phyloP scores from a whole-genome alignment of 1,140 invertebrate species.

The Scaptomyza hsui region DNA sequence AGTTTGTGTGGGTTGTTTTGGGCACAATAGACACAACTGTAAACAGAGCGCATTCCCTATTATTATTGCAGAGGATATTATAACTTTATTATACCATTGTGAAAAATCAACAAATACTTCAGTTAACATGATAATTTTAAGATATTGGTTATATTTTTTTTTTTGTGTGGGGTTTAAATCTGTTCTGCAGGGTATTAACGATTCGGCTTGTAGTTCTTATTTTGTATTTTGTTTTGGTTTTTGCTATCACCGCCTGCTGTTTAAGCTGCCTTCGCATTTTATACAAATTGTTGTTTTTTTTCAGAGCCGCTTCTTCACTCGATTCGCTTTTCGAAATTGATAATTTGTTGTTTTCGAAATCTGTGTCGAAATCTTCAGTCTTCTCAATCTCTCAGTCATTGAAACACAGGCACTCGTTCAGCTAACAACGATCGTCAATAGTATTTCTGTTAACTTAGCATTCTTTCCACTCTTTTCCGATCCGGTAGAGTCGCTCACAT shows the following conservation, averaged over 20 bases:
- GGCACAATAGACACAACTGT: too few relatives aligned
- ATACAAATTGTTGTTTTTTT: not conserved
- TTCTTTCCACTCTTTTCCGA: too few relatives aligned
- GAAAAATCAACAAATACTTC: too few relatives aligned
- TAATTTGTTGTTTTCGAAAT: slow-evolving; percentile 32
- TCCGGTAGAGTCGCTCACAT: not conserved
- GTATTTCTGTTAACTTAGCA: too few relatives aligned
- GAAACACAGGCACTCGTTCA: slow-evolving; percentile 43
- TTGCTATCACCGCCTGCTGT: slow-evolving; percentile 35
- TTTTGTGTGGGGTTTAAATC: too few relatives aligned
- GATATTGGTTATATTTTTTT: too few relatives aligned
- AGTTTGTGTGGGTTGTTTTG: slow-evolving; percentile 23
- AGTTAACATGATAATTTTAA: too few relatives aligned
- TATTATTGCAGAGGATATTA: too few relatives aligned
- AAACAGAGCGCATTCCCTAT: too few relatives aligned
- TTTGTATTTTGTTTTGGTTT: slow-evolving; percentile 13
- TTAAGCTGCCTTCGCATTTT: slow-evolving; percentile 21
- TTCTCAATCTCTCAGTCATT: slow-evolving; percentile 46
- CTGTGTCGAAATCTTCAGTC: slow-evolving; percentile 9
- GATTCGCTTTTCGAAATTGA: slow-evolving; percentile 21
- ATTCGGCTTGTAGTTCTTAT: not conserved
- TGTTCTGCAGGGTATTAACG: not conserved
- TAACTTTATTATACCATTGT: too few relatives aligned
- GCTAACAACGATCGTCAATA: slow-evolving; percentile 38
- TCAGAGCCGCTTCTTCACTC: slow-evolving; percentile 17